A percentile compares a stretch with the other conserved stretches of the same genome.
These are phyloP conservation scores for Therioaphis trifolii DNA, from an alignment of 2,888 invertebrate species.

Conservation along the genomic window DNA sequence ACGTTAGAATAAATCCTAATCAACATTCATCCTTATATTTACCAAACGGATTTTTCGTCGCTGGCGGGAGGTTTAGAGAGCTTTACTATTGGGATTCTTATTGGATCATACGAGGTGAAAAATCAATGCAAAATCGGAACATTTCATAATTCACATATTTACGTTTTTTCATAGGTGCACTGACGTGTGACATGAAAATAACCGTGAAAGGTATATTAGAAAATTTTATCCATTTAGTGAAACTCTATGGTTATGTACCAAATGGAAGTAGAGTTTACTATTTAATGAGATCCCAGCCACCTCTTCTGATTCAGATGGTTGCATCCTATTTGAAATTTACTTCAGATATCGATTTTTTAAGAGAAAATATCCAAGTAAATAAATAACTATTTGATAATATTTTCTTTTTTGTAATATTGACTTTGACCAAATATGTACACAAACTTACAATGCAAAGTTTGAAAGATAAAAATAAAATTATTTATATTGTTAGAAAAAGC, in stretches of 20 bases:
- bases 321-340: slow-evolving; percentile 76
- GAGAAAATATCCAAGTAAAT: slow-evolving; percentile 71
- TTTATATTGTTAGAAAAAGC: too few species aligned
- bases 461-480: too few species aligned
- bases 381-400: too few species aligned
- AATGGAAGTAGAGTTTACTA: slow-evolving; percentile 88
- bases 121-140: too few species aligned
- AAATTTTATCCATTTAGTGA: slow-evolving; percentile 79
- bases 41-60: slow-evolving; percentile 75
- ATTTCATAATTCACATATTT: too few species aligned
- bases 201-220: slow-evolving; percentile 76
- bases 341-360: slow-evolving; percentile 75
- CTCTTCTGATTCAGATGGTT: slow-evolving; percentile 79
- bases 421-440: too few species aligned
- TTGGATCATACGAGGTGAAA: slow-evolving; percentile 87
- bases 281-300: slow-evolving; percentile 78
- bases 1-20: slow-evolving; percentile 70
- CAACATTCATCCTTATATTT: slow-evolving; percentile 77
- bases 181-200: slow-evolving; percentile 80
- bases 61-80: slow-evolving; percentile 78
- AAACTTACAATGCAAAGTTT: too few species aligned
- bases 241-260: slow-evolving; percentile 78
- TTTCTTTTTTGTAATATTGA: too few species aligned
- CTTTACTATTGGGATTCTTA: slow-evolving; percentile 90
- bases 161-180: slow-evolving; percentile 3